Base-by-base conservation (phyloP, 2,797 vertebrate genomes). In the Enteromius fasciolatus region DNA sequence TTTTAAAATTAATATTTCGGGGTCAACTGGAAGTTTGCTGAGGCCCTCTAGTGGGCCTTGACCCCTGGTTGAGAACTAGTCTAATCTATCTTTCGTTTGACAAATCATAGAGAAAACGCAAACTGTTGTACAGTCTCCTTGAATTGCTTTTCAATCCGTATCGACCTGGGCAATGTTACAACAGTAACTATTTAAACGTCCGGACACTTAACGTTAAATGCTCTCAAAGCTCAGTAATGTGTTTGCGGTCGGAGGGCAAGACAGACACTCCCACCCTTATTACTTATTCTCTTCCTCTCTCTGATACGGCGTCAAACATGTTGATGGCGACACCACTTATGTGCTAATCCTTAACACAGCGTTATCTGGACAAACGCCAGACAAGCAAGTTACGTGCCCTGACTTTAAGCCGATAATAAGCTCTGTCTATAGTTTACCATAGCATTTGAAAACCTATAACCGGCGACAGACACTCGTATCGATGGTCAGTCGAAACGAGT, bases 341-440 rank as follows among this genome's bases (percentile, higher is more conserved):
- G 44, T 48, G 41, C 57, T 79, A 82, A 87, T 84, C 84, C 48
- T 3, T 31, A 39, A 64, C 46, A 48, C 57, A 52, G 78, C 78
- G 59, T 36, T 77, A 48, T 73, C 54, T 67, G 70, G 66, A 3
- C 61, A 87, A 41, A 77, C 67, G 77, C 50, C 59, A 64, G 78
- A 9, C 66, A 28, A 77, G 86, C 70, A 80, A 75, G 70, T 78
- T 59, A 59, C 76, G 63, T 83, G 87, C 61, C 48, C 72, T 89
- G 74, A 84, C 72, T 81, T 80, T 87, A 94, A 95, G 92, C 94
- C 88, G 31, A 85, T 94, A 93, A 94, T 88, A 84, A 89, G 92
- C 90, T 93, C 83, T 15, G 90, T 8, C 44, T 48, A 33, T 64
- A 63, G 82, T 78, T 54, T 63, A 64, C 57, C 33, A 33, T 28